Evolutionary conservation across 2,888 invertebrate genomes (phyloP).

Genomic region (Watsonalla cultraria): DNA sequence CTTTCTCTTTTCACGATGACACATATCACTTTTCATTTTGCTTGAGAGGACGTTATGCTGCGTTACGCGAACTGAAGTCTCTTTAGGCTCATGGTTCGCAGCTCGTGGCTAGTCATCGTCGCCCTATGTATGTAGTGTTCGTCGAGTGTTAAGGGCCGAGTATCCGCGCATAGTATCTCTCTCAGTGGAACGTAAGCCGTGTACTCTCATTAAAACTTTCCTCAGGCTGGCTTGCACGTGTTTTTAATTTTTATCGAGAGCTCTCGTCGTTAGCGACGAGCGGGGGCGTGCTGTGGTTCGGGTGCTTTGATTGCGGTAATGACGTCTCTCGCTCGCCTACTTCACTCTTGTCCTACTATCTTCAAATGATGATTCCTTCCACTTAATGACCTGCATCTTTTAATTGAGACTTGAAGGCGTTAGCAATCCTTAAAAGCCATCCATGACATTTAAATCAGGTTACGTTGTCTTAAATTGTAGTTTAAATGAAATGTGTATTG

Average conservation of each 20-base stretch:
- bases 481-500: too few species aligned
- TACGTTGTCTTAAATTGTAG: too few species aligned
- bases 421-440: too few species aligned
- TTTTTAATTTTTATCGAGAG: slow-evolving; percentile 80
- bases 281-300: slow-evolving; percentile 50
- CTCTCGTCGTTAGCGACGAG: slow-evolving; percentile 65
- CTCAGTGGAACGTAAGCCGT: slow-evolving; percentile 50
- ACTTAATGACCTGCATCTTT: slow-evolving; percentile 59
- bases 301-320: slow-evolving; percentile 77
- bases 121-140: neutral
- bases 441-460: too few species aligned
- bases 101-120: neutral
- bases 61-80: too few species aligned
- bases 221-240: slow-evolving; percentile 76
- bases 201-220: slow-evolving; percentile 78
- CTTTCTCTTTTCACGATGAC: too few species aligned
- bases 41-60: too few species aligned
- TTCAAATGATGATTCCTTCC: slow-evolving; percentile 65
- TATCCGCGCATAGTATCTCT: slow-evolving; percentile 26
- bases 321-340: slow-evolving; percentile 65
- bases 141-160: slow-evolving; percentile 3
- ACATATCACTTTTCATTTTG: too few species aligned
- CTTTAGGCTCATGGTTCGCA: neutral
- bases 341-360: slow-evolving; percentile 58
- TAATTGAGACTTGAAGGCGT: slow-evolving; percentile 33